Base-by-base conservation (phyloP, 2,797 vertebrate genomes). In the Gila robusta region DNA sequence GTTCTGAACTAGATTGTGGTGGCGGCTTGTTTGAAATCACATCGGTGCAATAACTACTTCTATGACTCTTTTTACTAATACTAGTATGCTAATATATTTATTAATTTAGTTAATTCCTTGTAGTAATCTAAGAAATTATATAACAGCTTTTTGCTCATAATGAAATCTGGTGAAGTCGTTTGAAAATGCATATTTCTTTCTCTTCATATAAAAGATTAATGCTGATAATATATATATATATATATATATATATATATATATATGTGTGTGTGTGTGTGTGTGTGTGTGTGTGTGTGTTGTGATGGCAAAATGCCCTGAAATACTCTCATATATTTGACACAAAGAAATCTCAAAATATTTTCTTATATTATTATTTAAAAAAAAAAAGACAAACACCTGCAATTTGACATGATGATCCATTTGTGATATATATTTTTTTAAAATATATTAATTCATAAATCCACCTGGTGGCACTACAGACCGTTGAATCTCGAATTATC, bases 391-490 rank as follows among this genome's bases (percentile, higher is more conserved):
- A 32, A 8, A 12, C 32, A 32, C 14, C 26, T 49, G 9, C 5
- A 11, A 21, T 52, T 3, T 1, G 2, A 2, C n/a, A 21, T 10
- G 12, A 19, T 26, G 3, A 35, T n/a, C 11, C 7, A 9, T 59
- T n/a, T 44, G 39, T 11, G 39, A 39, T 35, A 35, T 35, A 35
- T 35, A 35, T 44, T n/a, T n/a, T n/a, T n/a, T n/a, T n/a, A n/a
- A 3, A 2, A 0, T 11, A 44, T 11, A 44, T 44, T 9, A 0
- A 73, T 23, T 49, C 0, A 76, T 52, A 66, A 17, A 26, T 52
- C 82, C 72, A 4, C 71, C 0, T 76, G 82, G 59, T 74, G 82
- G 76, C 82, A 76, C 82, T 26, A 5, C 0, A 76, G 54, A 17
- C 82, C 70, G 71, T 64, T 74, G 39, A 47, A 76, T 83, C 16